Percentiles rank a stretch among this genome's conserved stretches.
phyloP scores from a whole-genome alignment of 1,140 invertebrate species.

The Lethrus apterus region DNA sequence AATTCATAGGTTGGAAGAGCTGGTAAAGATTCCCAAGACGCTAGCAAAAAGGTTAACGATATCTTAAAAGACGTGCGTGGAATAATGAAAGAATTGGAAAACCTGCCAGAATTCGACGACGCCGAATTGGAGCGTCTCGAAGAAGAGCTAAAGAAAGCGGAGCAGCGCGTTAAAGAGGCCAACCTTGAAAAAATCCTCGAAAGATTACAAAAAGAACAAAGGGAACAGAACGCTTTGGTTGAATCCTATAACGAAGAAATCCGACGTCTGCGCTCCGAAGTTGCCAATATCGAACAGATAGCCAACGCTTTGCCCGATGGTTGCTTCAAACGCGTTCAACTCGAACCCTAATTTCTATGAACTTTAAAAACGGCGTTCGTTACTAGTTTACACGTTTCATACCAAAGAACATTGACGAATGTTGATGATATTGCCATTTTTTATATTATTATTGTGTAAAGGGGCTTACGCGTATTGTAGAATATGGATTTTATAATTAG shows the following conservation, averaged over 20 bases:
- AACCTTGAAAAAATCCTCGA: conserved; percentile 72
- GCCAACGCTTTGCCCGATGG: conserved; percentile 67
- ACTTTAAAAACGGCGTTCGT: no score
- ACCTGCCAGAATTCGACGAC: conserved; percentile 67
- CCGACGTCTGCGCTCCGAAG: conserved; percentile 62
- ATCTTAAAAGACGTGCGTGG: conserved; percentile 69
- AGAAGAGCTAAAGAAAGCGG: conserved; percentile 61
- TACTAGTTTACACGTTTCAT: no score
- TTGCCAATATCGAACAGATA: conserved; percentile 82
- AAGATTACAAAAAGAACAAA: conserved; percentile 61
- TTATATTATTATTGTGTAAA: no score
- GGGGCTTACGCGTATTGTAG: no score
- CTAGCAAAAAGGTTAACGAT: conserved; percentile 71
- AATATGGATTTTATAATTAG: no score
- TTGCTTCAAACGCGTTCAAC: conserved; percentile 55
- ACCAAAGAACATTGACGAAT: no score
- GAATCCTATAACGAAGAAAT: conserved; percentile 78
- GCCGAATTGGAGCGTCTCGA: conserved; percentile 65
- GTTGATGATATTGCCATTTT: no score
- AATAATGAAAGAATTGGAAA: conserved; percentile 73
- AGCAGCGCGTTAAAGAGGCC: conserved; percentile 61
- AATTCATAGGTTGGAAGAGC: conserved; percentile 74
- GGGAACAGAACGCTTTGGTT: conserved; percentile 68
- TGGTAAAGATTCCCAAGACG: conserved; percentile 70
- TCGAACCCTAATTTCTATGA: conserved; percentile 30